Percentiles rank a stretch among this genome's conserved stretches.
phyloP scores from a whole-genome alignment of 2,113 vertebrate genomes.

The Tetraodon nigroviridis region DNA sequence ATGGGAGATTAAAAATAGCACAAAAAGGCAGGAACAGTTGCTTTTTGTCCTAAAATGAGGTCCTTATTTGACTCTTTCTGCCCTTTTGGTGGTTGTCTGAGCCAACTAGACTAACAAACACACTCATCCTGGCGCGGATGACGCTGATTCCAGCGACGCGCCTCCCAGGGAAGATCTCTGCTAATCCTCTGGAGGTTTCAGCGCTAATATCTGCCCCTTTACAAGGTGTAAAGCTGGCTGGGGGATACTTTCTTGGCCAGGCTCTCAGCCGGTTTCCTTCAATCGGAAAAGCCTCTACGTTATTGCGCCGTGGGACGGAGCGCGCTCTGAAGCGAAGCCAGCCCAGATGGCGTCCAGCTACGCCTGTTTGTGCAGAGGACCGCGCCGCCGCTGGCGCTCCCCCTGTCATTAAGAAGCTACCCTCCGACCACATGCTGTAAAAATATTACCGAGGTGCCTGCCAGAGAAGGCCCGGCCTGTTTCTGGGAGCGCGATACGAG shows the following conservation, averaged over 20 bases:
- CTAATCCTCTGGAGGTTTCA: too few relatives aligned
- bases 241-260: not conserved
- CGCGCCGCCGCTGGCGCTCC: conserved; percentile 28
- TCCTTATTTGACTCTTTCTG: too few relatives aligned
- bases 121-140: too few relatives aligned
- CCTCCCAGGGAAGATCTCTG: too few relatives aligned
- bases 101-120: too few relatives aligned
- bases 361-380: conserved; percentile 47
- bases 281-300: not conserved
- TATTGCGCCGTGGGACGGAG: conserved; percentile 13
- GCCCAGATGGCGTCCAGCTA: conserved; percentile 57
- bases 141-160: too few relatives aligned
- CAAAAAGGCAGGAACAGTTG: too few relatives aligned
- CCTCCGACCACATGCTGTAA: conserved; percentile 47
- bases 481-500: conserved; percentile 5
- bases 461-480: conserved; percentile 17
- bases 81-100: too few relatives aligned
- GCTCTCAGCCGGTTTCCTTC: not conserved
- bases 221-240: too few relatives aligned
- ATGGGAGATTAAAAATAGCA: too few relatives aligned
- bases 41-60: too few relatives aligned
- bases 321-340: conserved; percentile 41
- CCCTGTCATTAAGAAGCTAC: conserved; percentile 61
- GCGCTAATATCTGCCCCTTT: too few relatives aligned
- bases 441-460: conserved; percentile 48